phyloP scores from a whole-genome alignment of 2,888 invertebrate species.

The Mythimna vitellina region DNA sequence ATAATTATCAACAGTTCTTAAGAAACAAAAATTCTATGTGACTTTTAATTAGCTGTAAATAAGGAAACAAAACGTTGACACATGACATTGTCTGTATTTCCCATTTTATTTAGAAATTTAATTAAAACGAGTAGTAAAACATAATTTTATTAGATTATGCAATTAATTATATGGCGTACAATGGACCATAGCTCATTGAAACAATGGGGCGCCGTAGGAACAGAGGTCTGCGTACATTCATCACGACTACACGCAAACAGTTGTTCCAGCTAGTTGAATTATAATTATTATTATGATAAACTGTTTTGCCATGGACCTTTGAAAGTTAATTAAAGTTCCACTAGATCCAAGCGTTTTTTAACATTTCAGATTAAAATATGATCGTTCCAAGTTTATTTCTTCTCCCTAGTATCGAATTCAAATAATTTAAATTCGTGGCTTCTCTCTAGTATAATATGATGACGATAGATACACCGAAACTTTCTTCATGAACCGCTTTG shows the following conservation, averaged over 20 bases:
- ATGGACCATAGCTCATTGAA: conserved; percentile 66
- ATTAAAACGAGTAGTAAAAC: conserved; percentile 41
- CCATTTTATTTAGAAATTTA: conserved; percentile 49
- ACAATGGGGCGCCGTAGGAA: conserved; percentile 66
- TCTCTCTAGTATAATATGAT: too few relatives aligned
- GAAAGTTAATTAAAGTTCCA: conserved; percentile 39
- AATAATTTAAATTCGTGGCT: too few relatives aligned
- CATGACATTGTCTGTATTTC: conserved; percentile 36
- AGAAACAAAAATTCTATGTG: conserved; percentile 11
- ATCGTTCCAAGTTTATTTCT: neutral
- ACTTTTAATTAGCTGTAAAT: conserved; percentile 12
- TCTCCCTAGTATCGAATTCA: too few relatives aligned
- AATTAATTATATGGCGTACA: conserved; percentile 67
- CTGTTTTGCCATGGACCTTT: conserved; percentile 26
- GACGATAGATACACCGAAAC: too few relatives aligned
- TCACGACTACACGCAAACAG: conserved; percentile 47
- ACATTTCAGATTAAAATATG: neutral
- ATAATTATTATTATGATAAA: conserved; percentile 56
- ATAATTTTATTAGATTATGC: conserved; percentile 60
- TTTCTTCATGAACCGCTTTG: too few relatives aligned
- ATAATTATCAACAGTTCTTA: conserved; percentile 3
- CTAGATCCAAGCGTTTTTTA: conserved; percentile 1
- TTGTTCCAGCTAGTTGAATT: conserved; percentile 40
- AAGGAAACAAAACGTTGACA: conserved; percentile 46
- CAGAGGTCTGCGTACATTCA: conserved; percentile 50